phyloP scores from a whole-genome alignment of 2,797 vertebrate genomes.

The Ctenochaetus hawaiiensis region DNA sequence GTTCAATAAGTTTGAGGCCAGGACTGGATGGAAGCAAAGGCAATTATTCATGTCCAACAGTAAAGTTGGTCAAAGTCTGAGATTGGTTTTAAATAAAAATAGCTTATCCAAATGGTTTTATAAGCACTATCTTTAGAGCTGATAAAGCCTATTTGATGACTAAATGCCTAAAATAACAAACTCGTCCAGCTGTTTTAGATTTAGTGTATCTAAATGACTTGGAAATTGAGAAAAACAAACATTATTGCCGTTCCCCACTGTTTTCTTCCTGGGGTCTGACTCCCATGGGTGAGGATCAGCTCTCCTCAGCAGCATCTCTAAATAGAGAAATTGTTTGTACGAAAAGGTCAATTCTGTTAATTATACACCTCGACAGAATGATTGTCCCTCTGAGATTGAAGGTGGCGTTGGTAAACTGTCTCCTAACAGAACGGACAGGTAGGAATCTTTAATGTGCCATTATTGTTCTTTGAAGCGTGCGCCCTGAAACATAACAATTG shows the following conservation, averaged over 20 bases:
- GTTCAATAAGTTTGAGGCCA: constrained; percentile 77
- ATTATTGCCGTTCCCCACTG: constrained; percentile 33
- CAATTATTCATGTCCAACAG: constrained; percentile 81
- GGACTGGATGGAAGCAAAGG: constrained; percentile 65
- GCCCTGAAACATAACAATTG: constrained; percentile 54
- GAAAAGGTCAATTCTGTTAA: constrained; percentile 76
- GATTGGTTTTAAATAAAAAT: constrained; percentile 70
- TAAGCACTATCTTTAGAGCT: constrained; percentile 47
- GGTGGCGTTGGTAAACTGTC: constrained; percentile 61
- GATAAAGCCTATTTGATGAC: constrained; percentile 37
- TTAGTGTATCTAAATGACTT: constrained; percentile 46
- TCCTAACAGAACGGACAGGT: constrained; percentile 57
- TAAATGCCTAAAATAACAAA: constrained; percentile 41
- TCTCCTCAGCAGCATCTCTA: constrained; percentile 60
- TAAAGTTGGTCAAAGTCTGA: constrained; percentile 62
- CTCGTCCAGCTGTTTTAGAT: constrained; percentile 31
- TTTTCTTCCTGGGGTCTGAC: neutral
- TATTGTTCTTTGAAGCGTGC: constrained; percentile 64
- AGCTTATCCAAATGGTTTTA: constrained; percentile 61
- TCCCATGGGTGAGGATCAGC: constrained; percentile 48
- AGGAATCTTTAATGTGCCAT: constrained; percentile 70
- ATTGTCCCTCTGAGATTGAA: constrained; percentile 61
- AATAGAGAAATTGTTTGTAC: constrained; percentile 70
- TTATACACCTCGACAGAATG: constrained; percentile 69
- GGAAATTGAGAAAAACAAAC: constrained; percentile 51